Evolutionary conservation across 1,140 invertebrate species (phyloP).

Genomic region (Cydia fagiglandana): DNA sequence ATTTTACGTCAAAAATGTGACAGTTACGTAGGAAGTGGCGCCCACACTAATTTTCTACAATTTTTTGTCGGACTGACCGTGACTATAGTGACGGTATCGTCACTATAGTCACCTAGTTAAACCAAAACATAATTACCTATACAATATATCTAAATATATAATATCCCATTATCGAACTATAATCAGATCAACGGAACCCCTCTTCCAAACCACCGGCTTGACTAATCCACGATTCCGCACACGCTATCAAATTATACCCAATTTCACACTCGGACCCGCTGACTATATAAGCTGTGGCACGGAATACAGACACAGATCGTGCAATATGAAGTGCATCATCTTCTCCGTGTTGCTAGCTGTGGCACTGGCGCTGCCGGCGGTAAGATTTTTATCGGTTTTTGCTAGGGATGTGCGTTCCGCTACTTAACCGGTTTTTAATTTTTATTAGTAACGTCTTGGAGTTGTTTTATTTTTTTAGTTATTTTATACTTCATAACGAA

Average conservation of each 20-base stretch:
- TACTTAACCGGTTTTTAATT: not conserved
- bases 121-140: no score
- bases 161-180: not conserved
- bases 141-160: no score
- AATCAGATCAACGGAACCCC: not conserved
- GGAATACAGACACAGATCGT: not conserved
- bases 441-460: not conserved
- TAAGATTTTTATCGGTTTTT: not conserved
- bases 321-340: conserved; percentile 18
- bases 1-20: no score
- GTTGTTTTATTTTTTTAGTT: no score
- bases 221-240: not conserved
- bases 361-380: not conserved
- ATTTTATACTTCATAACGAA: no score
- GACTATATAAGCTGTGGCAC: conserved; percentile 10
- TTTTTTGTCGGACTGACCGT: no score
- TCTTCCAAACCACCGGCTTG: not conserved
- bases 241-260: not conserved
- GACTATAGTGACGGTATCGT: no score
- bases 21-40: no score
- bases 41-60: no score
- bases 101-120: no score
- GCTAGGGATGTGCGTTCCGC: not conserved
- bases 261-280: not conserved
- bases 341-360: not conserved